These are phyloP conservation scores for Latrodectus elegans DNA, from an alignment of 2,888 invertebrate species.

Conservation along the genomic window DNA sequence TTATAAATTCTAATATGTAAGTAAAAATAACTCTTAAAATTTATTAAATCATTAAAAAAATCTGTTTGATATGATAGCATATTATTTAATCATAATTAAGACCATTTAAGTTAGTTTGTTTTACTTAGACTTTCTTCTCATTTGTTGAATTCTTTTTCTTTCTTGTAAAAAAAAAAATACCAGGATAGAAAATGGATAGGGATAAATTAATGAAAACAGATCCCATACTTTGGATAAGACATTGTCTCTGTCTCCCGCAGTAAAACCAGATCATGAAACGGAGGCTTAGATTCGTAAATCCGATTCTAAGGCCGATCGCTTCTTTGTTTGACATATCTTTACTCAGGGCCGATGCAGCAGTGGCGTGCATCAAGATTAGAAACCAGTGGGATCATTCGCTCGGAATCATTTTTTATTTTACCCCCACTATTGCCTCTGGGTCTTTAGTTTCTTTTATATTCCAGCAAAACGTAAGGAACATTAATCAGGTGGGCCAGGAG, in stretches of 20 bases:
- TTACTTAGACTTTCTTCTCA: background rate
- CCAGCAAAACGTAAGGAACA: slow-evolving; percentile 43
- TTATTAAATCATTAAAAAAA: too few relatives aligned
- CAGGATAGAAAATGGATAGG: background rate
- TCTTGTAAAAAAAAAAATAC: background rate
- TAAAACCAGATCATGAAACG: slow-evolving; percentile 40
- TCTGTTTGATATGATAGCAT: background rate
- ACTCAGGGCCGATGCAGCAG: slow-evolving; percentile 20
- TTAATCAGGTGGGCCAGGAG: slow-evolving; percentile 53
- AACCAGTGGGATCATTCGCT: slow-evolving; percentile 40
- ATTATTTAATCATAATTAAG: background rate
- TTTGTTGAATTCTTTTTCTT: background rate
- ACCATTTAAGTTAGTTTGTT: background rate
- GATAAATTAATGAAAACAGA: slow-evolving; percentile 53
- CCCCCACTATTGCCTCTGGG: slow-evolving; percentile 5
- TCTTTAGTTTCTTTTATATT: slow-evolving; percentile 14
- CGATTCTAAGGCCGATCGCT: slow-evolving; percentile 47
- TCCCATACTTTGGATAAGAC: slow-evolving; percentile 48
- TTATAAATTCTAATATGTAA: too few relatives aligned
- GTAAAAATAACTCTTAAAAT: too few relatives aligned
- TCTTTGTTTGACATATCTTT: slow-evolving; percentile 54
- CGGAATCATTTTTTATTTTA: slow-evolving; percentile 12
- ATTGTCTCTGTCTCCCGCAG: slow-evolving; percentile 25
- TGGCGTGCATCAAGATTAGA: slow-evolving; percentile 64
- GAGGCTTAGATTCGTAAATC: slow-evolving; percentile 59